Base-by-base conservation (phyloP, 2,888 invertebrate species). In the Ypsolopha scabrella region DNA sequence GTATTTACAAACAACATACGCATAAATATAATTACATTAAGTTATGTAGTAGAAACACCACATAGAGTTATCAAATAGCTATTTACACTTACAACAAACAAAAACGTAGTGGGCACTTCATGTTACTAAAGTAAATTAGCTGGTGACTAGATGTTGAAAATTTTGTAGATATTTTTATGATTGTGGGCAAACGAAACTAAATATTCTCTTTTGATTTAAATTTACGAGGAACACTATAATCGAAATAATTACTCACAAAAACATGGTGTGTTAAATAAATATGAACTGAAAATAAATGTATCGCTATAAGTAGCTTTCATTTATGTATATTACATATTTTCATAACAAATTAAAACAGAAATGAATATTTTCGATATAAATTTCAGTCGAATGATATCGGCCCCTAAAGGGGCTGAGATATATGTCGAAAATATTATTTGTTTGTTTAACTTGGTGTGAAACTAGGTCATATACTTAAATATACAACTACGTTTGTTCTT, bases 71-170 rank as follows among this genome's bases (percentile, higher is more conserved):
- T 66, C 61, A 59, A 69, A 72, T 78, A 77, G 72, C 64, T 70
- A 70, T 72, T 70, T 65, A 73, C 75, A 79, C 75, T 63, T 63
- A 68, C 65, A 60, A 67, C 58, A 63, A 24, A 46, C 13, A 9
- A 72, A 72, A 61, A 70, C 58, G 65, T 83, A 83, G 83, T 70
- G 71, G 71, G 83, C 83, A 83, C 83, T 64, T 72, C 68, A 70
- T 69, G 62, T 72, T 34, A 67, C 51, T 64, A 63, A 65, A 57
- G 63, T 70, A 71, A 24, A 62, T 71, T 79, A 77, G 78, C 61
- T 59, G 61, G 62, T 63, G 51, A 57, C 66, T 79, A 79, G 75
- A 63, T 68, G 68, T 73, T 74, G 67, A 65, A 70, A 54, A 51
- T 51, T 55, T 13, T 24, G 13, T 36, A 46, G 6, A 36, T 48